Evolutionary conservation across 2,888 invertebrate genomes (phyloP).

Genomic region (Petrophora chlorosata): DNA sequence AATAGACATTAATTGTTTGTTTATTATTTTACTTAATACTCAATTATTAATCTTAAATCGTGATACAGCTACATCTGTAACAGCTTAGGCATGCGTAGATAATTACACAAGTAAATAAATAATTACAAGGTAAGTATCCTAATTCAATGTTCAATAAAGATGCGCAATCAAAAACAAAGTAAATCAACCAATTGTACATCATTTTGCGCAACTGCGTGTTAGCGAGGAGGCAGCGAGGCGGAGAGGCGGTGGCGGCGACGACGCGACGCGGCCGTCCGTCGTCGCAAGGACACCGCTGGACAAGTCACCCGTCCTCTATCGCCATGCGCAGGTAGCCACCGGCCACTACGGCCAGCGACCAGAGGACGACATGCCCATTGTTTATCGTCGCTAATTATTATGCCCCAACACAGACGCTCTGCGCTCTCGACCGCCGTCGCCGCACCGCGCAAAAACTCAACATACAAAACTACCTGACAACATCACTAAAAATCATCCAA

Average conservation of each 20-base stretch:
- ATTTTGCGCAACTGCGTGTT: conserved; percentile 50
- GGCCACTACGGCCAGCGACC: conserved; percentile 72
- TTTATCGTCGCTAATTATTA: conserved; percentile 82
- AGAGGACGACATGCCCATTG: conserved; percentile 80
- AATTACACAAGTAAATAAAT: too few relatives aligned
- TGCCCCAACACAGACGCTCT: conserved; percentile 74
- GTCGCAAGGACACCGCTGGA: conserved; percentile 74
- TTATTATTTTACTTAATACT: too few relatives aligned
- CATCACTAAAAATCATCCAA: conserved; percentile 40
- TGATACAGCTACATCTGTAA: too few relatives aligned
- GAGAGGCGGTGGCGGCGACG: conserved; percentile 1
- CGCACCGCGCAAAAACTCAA: conserved; percentile 64
- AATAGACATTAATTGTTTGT: too few relatives aligned
- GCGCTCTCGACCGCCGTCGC: conserved; percentile 51
- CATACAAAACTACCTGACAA: conserved; percentile 61
- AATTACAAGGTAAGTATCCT: too few relatives aligned
- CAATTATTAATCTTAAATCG: too few relatives aligned
- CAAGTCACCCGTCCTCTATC: conserved; percentile 75
- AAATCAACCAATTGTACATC: background rate
- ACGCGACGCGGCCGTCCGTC: too few relatives aligned
- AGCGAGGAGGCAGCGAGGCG: conserved; percentile 2
- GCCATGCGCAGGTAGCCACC: conserved; percentile 81
- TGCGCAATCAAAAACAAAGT: background rate
- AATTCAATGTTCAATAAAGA: too few relatives aligned
- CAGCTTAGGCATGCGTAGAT: too few relatives aligned